Conservation (phyloP, 2,113 vertebrate genomes). For the Hydrochoerus hydrochaeris region DNA sequence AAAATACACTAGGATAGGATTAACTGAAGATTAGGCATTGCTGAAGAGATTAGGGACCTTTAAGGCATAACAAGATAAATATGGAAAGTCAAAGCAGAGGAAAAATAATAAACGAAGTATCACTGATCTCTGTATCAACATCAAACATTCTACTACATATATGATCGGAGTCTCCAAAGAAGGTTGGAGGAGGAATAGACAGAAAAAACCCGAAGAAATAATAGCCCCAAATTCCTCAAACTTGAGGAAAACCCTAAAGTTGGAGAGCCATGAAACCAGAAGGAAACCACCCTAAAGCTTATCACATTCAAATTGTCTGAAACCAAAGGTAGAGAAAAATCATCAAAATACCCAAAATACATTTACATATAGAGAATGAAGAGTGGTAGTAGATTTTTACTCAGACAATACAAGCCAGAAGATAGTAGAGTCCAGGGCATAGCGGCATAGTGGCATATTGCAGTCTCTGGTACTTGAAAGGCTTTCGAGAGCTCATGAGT, state of each 20-base stretch:
- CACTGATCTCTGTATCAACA: background rate
- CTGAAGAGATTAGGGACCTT: background rate
- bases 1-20: background rate
- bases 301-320: conserved; percentile 26
- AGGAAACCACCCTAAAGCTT: background rate
- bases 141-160: background rate
- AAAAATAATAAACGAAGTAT: background rate
- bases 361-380: background rate
- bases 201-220: background rate
- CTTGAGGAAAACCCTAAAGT: conserved; percentile 1
- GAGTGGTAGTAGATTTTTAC: background rate
- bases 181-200: background rate
- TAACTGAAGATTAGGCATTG: background rate
- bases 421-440: background rate
- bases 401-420: background rate
- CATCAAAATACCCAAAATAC: background rate
- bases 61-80: background rate
- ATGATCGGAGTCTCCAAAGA: background rate
- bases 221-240: background rate
- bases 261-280: background rate
- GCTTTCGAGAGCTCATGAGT: background rate
- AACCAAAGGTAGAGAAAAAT: background rate
- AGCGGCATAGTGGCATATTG: background rate
- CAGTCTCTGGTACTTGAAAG: background rate
- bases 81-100: background rate